Conservation (phyloP, 2,888 invertebrate genomes). For the Scaptomyza parva region DNA sequence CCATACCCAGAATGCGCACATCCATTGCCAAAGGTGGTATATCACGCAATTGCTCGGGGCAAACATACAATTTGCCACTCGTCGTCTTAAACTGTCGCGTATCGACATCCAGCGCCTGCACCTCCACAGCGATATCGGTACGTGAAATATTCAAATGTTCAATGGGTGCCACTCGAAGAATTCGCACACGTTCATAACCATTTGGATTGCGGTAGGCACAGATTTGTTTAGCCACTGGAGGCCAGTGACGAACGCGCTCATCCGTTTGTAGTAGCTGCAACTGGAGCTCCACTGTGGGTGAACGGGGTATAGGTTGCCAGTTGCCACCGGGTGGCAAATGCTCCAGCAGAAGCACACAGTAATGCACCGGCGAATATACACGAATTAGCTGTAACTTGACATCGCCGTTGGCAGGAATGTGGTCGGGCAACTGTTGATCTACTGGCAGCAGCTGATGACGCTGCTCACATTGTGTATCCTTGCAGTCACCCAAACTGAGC, state of each 20-base stretch:
- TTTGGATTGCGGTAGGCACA: conserved; percentile 33
- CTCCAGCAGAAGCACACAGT: conserved; percentile 59
- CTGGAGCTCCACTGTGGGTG: conserved; percentile 17
- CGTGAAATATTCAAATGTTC: conserved; percentile 31
- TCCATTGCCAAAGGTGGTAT: conserved; percentile 44
- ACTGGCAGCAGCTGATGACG: conserved; percentile 44
- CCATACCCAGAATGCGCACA: conserved; percentile 53
- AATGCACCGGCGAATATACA: conserved; percentile 55
- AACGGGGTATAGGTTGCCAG: conserved; percentile 18
- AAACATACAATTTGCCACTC: conserved; percentile 42
- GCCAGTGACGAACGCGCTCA: conserved; percentile 51
- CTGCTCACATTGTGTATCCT: conserved; percentile 28
- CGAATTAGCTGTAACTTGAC: conserved; percentile 46
- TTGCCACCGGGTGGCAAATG: conserved; percentile 32
- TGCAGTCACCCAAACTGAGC: conserved; percentile 48
- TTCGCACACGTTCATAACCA: conserved; percentile 54
- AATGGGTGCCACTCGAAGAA: conserved; percentile 50
- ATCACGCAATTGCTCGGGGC: conserved; percentile 35
- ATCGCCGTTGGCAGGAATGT: conserved; percentile 44
- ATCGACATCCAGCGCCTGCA: conserved; percentile 62
- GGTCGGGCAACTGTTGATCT: conserved; percentile 18
- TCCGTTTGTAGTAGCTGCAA: conserved; percentile 18
- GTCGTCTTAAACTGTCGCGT: conserved; percentile 49
- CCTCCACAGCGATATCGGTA: conserved; percentile 39
- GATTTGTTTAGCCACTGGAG: conserved; percentile 38